phyloP scores from a whole-genome alignment of 2,113 vertebrate species.

The Pachyramphus minor region DNA sequence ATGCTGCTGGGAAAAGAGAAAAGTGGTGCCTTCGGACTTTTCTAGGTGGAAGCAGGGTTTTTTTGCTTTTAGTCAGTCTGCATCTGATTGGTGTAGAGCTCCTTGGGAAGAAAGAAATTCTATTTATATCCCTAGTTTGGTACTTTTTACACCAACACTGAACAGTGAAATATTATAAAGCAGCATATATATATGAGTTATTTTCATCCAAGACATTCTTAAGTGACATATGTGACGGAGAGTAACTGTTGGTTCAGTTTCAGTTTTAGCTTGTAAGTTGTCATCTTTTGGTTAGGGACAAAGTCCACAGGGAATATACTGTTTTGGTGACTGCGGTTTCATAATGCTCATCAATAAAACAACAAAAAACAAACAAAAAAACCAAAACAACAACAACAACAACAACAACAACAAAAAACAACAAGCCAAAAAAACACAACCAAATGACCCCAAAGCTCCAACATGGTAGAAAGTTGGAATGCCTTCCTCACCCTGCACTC shows the following conservation, averaged over 20 bases:
- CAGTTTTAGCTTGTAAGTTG: neutral
- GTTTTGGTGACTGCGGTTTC: neutral
- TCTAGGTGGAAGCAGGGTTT: neutral
- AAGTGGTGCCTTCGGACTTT: neutral
- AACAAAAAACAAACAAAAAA: neutral
- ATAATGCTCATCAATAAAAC: neutral
- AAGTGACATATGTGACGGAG: neutral
- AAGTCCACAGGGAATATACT: neutral
- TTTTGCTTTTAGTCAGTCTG: neutral
- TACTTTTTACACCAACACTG: neutral
- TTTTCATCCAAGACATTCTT: neutral
- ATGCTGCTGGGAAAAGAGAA: neutral
- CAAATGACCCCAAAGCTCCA: neutral
- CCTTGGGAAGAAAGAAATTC: neutral
- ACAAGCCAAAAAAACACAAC: too few relatives aligned
- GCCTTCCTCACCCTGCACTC: neutral
- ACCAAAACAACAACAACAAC: too few relatives aligned
- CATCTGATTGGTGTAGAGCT: neutral
- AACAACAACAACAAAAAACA: too few relatives aligned
- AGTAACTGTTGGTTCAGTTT: neutral
- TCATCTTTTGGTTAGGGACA: neutral
- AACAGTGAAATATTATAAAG: neutral
- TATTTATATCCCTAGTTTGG: neutral
- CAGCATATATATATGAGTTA: neutral
- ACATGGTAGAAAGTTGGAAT: neutral